Evolutionary conservation across 2,797 vertebrate genomes (phyloP).

Genomic region (Pipistrellus kuhlii): DNA sequence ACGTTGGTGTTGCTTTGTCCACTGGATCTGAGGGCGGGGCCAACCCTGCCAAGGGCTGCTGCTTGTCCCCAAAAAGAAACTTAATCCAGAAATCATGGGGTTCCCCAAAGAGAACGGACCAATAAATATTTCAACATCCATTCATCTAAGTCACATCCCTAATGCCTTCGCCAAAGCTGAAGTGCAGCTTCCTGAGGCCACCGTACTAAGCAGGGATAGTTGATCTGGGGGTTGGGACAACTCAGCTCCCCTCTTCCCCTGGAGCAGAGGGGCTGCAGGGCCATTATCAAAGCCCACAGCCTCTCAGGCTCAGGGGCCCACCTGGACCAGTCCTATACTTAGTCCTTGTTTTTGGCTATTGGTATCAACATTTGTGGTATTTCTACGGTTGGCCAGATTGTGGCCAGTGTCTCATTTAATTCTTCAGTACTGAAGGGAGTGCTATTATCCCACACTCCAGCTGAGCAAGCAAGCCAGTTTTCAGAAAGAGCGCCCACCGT

Average conservation of each 20-base stretch:
- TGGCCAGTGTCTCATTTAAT: neutral
- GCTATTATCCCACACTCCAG: neutral
- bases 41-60: neutral
- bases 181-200: neutral
- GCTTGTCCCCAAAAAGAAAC: neutral
- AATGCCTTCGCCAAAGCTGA: conserved; percentile 4
- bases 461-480: neutral
- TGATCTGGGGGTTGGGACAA: neutral
- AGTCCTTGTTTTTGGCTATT: neutral
- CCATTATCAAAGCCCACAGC: neutral
- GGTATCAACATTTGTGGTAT: neutral
- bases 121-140: conserved; percentile 39
- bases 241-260: neutral
- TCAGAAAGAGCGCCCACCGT: neutral
- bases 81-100: neutral
- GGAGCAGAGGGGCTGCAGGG: neutral
- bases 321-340: neutral
- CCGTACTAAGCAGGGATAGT: neutral
- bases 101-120: conserved; percentile 11
- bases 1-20: neutral
- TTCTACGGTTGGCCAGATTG: neutral
- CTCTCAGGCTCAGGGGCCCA: too few relatives aligned
- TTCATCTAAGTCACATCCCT: conserved; percentile 4
- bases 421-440: neutral
- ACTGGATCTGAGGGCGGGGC: neutral